Base-by-base conservation (phyloP, 2,113 vertebrate genomes). In the Heloderma charlesbogerti region DNA sequence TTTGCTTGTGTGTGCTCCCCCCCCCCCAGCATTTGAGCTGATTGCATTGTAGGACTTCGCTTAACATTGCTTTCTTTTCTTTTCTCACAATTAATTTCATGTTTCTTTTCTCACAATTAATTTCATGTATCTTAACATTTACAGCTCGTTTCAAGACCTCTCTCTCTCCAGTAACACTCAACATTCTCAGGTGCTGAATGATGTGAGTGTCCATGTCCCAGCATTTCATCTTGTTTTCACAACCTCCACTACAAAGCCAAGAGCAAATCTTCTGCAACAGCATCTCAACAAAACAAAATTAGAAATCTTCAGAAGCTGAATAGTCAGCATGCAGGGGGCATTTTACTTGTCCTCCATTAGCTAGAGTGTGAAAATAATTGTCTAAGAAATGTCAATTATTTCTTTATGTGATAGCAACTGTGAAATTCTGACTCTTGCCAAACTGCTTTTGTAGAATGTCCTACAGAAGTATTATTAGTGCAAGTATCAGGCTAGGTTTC, bases 1-100 rank as follows among this genome's bases (percentile, higher is more conserved):
- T 37, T 85, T 20, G 18, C 15, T 34, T 40, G 16, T 84, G n/a
- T n/a, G n/a, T 84, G 8, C 48, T 51, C 8, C 48, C 48, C 9
- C 12, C 29, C 31, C 3, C 1, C n/a, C 63, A 66, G 13, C 87
- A 25, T 78, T 66, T 63, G n/a, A 57, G 6, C 5, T 43, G 5
- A 15, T 40, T 29, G 8, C 37, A 34, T 16, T 88, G 54, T 25
- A 27, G n/a, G n/a, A 34, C 40, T 88, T 88, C 43, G 51, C 40
- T 34, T 88, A 27, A 31, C 34, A 43, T 63, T 45, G 16, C 2
- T 9, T 20, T 45, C 57, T 60, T 16, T 60, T 85, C 57, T 63
- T 31, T 15, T 69, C 86, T 75, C 57, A 89, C 92, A 92, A 82
- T 94, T 92, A 79, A 94, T 60, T 29, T n/a, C 34, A 12, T 92